Conservation (phyloP, 2,797 vertebrate genomes). For the Pyrocephalus nanus region DNA sequence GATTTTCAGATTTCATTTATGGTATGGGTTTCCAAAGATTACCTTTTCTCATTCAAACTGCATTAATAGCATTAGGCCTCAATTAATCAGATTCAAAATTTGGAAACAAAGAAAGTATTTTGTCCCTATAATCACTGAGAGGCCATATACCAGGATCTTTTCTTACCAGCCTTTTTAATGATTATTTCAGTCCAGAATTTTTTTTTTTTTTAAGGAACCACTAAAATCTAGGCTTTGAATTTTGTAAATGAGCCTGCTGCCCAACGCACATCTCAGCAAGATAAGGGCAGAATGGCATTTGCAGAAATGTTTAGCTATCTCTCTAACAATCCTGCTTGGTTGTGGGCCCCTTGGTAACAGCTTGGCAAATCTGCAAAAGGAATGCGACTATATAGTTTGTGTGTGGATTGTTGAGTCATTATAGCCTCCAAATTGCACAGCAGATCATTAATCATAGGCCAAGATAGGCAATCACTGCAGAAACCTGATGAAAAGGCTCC, state of each 20-base stretch:
- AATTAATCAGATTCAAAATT: conserved; percentile 74
- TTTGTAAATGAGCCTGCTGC: conserved; percentile 77
- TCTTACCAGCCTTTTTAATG: conserved; percentile 65
- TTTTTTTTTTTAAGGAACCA: conserved; percentile 18
- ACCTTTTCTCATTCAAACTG: conserved; percentile 70
- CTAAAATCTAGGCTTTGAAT: conserved; percentile 76
- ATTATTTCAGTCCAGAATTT: conserved; percentile 63
- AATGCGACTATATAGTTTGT: conserved; percentile 84
- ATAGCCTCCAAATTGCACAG: conserved; percentile 85
- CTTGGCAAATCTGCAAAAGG: conserved; percentile 86
- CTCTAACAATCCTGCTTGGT: conserved; percentile 78
- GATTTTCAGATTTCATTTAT: conserved; percentile 58
- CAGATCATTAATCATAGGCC: conserved; percentile 88
- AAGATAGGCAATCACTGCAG: conserved; percentile 82
- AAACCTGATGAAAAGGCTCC: conserved; percentile 78
- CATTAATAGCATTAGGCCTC: conserved; percentile 68
- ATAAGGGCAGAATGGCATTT: conserved; percentile 82
- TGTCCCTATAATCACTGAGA: conserved; percentile 65
- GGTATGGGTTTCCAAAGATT: conserved; percentile 61
- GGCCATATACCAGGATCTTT: conserved; percentile 49
- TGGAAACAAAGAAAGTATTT: conserved; percentile 72
- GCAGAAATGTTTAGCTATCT: conserved; percentile 83
- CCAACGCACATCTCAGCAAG: conserved; percentile 73
- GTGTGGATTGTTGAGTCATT: conserved; percentile 83
- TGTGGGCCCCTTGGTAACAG: conserved; percentile 83